Base-by-base conservation (phyloP, 2,797 vertebrate species). In the Typhlichthys eigenmanni region DNA sequence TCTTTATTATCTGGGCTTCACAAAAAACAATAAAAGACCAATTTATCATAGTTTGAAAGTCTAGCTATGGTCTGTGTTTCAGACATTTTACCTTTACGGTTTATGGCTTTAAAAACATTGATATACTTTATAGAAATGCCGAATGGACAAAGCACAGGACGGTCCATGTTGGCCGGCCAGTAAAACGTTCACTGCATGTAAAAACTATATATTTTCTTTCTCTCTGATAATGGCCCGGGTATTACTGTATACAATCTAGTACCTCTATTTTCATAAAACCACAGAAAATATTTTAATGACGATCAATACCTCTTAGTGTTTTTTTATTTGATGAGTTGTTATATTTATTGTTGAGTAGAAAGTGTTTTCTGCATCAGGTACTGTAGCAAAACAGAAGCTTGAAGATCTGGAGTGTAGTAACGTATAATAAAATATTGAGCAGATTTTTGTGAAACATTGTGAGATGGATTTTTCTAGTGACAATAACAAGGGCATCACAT, bases 361-460 rank as follows among this genome's bases (percentile, higher is more conserved):
- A 17, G 5, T 17, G 52, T 61, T 71, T 19, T 62, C 47, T 19
- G 12, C 71, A 16, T 34, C 66, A 58, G 53, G 69, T 19, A 19
- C 19, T 19, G 19, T 57, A 50, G 13, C 51, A 38, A 75, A 75
- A 72, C 78, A 64, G 58, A 62, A 66, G 71, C 59, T 65, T 70
- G 75, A 78, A 78, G 48, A 46, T 59, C 64, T 0, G 16, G 66
- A 47, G 60, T 50, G 24, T 49, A 19, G 49, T 19, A 47, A 45
- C 77, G 63, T 76, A 72, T 79, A 78, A 60, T 85, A 60, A 88
- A 89, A 83, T 68, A 69, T 78, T 74, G 72, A 69, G n/a, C 72
- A 56, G 72, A 61, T 69, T 83, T 81, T 82, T 24, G 2, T 78
- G 82, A 76, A 83, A 87, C 68, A 69, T 72, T 57, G 46, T 64